These are phyloP conservation scores for Phania funesta DNA, from an alignment of 2,888 invertebrate species.

Conservation along the genomic window DNA sequence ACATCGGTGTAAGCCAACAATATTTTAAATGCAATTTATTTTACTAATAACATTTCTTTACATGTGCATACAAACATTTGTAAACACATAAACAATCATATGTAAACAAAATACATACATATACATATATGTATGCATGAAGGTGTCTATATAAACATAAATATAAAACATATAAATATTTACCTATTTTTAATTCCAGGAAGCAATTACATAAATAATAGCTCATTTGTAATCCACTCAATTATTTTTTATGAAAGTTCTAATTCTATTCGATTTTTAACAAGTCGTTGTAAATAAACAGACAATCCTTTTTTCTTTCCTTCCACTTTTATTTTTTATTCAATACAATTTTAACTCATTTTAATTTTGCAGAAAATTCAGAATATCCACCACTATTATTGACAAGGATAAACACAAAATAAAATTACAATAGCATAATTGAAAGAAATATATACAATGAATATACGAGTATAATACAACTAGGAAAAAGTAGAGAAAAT, in stretches of 20 bases:
- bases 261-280: background rate
- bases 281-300: background rate
- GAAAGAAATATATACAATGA: slow-evolving; percentile 29
- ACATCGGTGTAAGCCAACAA: too few species aligned
- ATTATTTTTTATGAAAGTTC: background rate
- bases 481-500: slow-evolving; percentile 16
- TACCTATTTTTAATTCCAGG: background rate
- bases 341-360: background rate
- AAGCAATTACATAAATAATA: background rate
- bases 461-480: slow-evolving; percentile 11
- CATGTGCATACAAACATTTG: too few species aligned
- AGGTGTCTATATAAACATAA: too few species aligned
- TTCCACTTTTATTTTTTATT: background rate
- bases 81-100: too few species aligned
- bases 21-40: too few species aligned
- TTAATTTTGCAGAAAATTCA: slow-evolving; percentile 28
- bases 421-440: slow-evolving; percentile 1
- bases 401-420: slow-evolving; percentile 34
- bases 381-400: slow-evolving; percentile 42
- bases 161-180: too few species aligned
- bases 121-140: too few species aligned
- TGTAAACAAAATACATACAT: too few species aligned
- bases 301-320: background rate
- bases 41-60: too few species aligned
- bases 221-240: background rate